Evolutionary conservation across 2,797 vertebrate species (phyloP).

Genomic region (Apogon talboti): DNA sequence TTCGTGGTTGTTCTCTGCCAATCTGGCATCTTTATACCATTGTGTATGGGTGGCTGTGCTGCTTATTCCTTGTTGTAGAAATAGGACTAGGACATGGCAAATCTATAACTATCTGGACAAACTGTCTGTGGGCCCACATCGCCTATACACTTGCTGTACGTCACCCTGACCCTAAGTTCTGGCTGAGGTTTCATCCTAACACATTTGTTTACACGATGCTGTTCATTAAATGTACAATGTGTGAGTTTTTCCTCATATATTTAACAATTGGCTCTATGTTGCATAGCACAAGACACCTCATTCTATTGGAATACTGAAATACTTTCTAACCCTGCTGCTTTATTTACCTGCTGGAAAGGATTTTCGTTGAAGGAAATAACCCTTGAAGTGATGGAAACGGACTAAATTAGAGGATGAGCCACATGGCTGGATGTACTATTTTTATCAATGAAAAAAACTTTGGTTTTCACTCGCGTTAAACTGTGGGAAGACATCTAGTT

Average conservation of each 20-base stretch:
- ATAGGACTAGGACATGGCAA: neutral
- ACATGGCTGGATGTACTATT: slow-evolving; percentile 19
- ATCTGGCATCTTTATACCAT: neutral
- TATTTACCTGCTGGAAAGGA: slow-evolving; percentile 21
- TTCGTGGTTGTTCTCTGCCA: slow-evolving; percentile 16
- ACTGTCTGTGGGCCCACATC: slow-evolving; percentile 4
- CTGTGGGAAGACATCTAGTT: slow-evolving; percentile 67
- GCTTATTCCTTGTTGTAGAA: slow-evolving; percentile 14
- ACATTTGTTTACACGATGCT: slow-evolving; percentile 27
- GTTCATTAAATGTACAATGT: slow-evolving; percentile 17
- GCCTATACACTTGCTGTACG: slow-evolving; percentile 6
- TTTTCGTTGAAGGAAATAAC: slow-evolving; percentile 15
- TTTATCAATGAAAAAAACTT: slow-evolving; percentile 32
- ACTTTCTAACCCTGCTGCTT: slow-evolving; percentile 38
- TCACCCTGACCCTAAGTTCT: slow-evolving; percentile 4
- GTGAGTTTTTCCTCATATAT: slow-evolving; percentile 15
- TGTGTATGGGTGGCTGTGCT: slow-evolving; percentile 1
- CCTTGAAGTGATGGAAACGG: slow-evolving; percentile 21
- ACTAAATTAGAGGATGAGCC: slow-evolving; percentile 15
- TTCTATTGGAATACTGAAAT: slow-evolving; percentile 21
- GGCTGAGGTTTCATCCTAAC: slow-evolving; percentile 8
- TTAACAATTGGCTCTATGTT: slow-evolving; percentile 22
- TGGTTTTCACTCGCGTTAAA: slow-evolving; percentile 48
- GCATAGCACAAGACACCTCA: slow-evolving; percentile 40
- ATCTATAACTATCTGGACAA: slow-evolving; percentile 3